Evolutionary conservation across 2,797 vertebrate species (phyloP), one percentile per base, ranked within the genome.

Genomic region (Nyctibius grandis): DNA sequence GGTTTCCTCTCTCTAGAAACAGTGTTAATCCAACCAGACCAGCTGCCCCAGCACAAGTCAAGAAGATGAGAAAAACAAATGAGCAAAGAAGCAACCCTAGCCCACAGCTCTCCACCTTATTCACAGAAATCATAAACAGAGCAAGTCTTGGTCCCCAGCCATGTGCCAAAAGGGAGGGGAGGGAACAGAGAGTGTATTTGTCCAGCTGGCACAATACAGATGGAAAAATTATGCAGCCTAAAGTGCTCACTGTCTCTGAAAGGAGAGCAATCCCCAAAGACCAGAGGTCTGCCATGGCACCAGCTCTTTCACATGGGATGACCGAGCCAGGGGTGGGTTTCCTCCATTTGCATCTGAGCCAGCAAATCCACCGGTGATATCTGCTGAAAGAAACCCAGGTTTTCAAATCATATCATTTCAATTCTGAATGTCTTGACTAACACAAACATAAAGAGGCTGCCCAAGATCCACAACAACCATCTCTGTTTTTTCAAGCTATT

Each of bases 271-370:
- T 51, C 22, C 44, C 33, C 23, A 18, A 15, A 56, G 3, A 57
- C 45, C 29, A 60, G 12, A 64, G 25, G 12, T 74, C 36, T 83
- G 45, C 44, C 26, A 23, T 6, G 45, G 40, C 33, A 84, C 18
- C 44, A 20, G 15, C 11, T 54, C 18, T 21, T 70, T 61, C 31
- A 63, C 21, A 12, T 0, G 11, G 28, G 22, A 53, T 0, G 7
- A 50, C 33, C 14, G 25, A 64, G 5, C 1, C 3, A 74, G 7
- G 12, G 6, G 5, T 51, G 51, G 5, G 11, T 22, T 85, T 89
- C 14, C n/a, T 68, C 18, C 7, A 2, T 38, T 38, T 44, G 4
- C 2, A 2, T 28, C 8, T 0, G 8, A 67, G 16, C 31, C 38
- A 19, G 19, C 3, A 42, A 79, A 63, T 9, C 6, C 56, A 70